Conservation (phyloP, 2,888 invertebrate genomes). For the Corbicula japonica region DNA sequence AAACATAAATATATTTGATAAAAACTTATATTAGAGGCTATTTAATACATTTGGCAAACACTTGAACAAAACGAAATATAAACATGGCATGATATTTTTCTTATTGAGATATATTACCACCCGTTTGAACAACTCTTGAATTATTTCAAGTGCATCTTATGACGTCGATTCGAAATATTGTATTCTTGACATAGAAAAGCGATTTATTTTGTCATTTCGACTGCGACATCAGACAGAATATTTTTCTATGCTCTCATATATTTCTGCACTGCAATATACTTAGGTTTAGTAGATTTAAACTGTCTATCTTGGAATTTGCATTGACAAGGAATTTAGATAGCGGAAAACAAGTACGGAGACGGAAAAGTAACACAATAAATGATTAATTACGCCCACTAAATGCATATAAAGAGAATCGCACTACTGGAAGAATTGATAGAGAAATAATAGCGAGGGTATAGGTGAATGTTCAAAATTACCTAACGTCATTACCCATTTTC, state of each 20-base stretch:
- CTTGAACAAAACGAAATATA: conserved; percentile 40
- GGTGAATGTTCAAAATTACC: too few species aligned
- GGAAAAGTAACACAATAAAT: too few species aligned
- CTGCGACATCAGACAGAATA: conserved; percentile 20
- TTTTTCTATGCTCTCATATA: conserved; percentile 18
- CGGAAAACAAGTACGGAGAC: too few species aligned
- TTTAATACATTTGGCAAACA: conserved; percentile 35
- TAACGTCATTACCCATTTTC: too few species aligned
- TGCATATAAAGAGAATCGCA: too few species aligned
- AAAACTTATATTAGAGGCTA: conserved; percentile 14
- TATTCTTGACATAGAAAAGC: conserved; percentile 4
- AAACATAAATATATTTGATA: conserved; percentile 17
- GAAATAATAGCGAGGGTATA: too few species aligned
- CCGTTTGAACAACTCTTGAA: conserved; percentile 26
- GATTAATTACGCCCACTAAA: too few species aligned
- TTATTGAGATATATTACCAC: conserved; percentile 27
- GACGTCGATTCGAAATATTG: conserved; percentile 18
- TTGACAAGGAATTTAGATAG: too few species aligned
- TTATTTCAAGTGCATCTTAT: conserved; percentile 19
- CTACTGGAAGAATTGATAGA: too few species aligned
- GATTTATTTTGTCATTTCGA: conserved; percentile 42
- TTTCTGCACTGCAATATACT: too few species aligned
- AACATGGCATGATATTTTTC: conserved; percentile 31
- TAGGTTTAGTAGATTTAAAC: too few species aligned
- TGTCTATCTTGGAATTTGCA: too few species aligned